phyloP scores from a whole-genome alignment of 1,140 invertebrate species.

The Cydia amplana region DNA sequence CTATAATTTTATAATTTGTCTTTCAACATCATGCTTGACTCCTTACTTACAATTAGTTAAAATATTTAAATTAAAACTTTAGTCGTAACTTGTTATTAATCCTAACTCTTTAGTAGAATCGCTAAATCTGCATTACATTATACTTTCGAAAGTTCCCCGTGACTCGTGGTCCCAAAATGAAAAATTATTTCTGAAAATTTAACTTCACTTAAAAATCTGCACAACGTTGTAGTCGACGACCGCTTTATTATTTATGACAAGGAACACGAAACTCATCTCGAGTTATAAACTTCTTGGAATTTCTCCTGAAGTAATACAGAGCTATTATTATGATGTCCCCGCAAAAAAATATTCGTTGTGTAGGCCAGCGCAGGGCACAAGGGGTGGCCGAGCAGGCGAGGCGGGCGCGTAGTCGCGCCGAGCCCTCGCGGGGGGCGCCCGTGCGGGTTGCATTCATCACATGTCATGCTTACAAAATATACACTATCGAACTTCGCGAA shows the following conservation, averaged over 20 bases:
- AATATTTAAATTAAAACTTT: neutral
- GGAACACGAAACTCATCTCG: constrained; percentile 79
- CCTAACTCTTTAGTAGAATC: constrained; percentile 4
- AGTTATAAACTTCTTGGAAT: constrained; percentile 80
- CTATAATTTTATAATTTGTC: no score
- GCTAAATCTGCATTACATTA: constrained; percentile 60
- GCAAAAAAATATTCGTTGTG: constrained; percentile 75
- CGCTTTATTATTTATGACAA: constrained; percentile 80
- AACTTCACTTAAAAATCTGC: constrained; percentile 78
- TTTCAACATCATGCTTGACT: no score
- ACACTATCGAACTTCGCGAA: neutral
- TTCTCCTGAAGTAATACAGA: constrained; percentile 79
- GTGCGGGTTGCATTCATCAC: neutral
- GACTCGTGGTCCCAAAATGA: constrained; percentile 62
- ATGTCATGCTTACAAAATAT: neutral
- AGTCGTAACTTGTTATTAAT: neutral
- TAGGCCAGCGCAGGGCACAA: constrained; percentile 56
- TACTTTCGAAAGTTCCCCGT: constrained; percentile 65
- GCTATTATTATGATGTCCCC: constrained; percentile 79
- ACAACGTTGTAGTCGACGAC: constrained; percentile 77
- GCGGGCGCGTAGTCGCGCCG: constrained; percentile 32
- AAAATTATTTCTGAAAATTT: constrained; percentile 76
- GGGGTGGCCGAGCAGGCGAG: constrained; percentile 37
- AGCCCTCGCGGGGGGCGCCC: neutral
- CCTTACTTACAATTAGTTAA: neutral